Percentiles rank a stretch among this genome's conserved stretches.
phyloP scores from a whole-genome alignment of 35 echinoderm and acorn worm species.

The Eucidaris tribuloides region DNA sequence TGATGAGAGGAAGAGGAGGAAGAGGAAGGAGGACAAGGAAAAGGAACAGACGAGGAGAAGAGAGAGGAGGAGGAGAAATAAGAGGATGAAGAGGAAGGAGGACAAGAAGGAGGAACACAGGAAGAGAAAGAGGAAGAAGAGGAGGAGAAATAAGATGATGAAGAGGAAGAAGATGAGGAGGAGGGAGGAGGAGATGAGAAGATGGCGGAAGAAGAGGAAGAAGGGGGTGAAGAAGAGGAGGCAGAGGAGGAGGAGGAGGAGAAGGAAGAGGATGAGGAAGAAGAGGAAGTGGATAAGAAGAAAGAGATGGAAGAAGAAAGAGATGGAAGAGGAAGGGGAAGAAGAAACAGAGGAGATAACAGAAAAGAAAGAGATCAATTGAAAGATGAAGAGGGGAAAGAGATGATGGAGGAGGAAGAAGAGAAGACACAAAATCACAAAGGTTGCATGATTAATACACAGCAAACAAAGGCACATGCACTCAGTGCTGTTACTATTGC shows the following conservation, averaged over 20 bases:
- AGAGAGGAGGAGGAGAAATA: too few species aligned
- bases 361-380: too few species aligned
- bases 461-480: too few species aligned
- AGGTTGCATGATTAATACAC: too few species aligned
- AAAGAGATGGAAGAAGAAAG: background rate
- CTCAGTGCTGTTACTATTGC: too few species aligned
- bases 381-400: background rate
- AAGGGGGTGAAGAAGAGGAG: background rate
- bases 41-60: too few species aligned
- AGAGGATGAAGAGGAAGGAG: too few species aligned
- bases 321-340: background rate
- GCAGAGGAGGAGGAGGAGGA: background rate
- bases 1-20: too few species aligned
- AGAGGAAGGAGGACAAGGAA: too few species aligned
- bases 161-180: background rate
- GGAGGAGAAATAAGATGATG: too few species aligned
- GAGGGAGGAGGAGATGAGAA: background rate
- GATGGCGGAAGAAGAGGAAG: background rate
- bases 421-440: background rate
- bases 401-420: background rate
- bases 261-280: background rate
- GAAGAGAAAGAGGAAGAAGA: too few species aligned
- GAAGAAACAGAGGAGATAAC: background rate
- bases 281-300: background rate
- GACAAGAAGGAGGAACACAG: too few species aligned